Percentiles rank a stretch among this genome's conserved stretches.
phyloP scores from a whole-genome alignment of 2,797 vertebrate species.

The Darevskia mixta region DNA sequence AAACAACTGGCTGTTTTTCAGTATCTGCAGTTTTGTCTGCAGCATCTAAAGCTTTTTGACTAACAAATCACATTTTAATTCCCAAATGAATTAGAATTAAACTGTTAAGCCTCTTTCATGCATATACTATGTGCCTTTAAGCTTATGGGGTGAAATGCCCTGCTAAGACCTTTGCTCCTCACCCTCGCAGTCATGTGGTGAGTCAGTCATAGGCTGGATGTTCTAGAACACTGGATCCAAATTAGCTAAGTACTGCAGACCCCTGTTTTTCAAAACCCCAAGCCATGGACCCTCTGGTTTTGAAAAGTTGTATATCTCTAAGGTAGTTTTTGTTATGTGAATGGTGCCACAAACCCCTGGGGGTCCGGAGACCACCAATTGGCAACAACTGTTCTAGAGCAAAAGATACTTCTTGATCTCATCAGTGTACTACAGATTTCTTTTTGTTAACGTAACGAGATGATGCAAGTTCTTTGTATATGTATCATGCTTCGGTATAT shows the following conservation, averaged over 20 bases:
- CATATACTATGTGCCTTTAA: too few species aligned
- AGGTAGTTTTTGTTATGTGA: too few species aligned
- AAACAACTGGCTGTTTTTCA: conserved; percentile 61
- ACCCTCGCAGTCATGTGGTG: neutral
- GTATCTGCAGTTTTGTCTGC: conserved; percentile 67
- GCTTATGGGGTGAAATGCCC: neutral
- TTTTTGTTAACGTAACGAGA: neutral
- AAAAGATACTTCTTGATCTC: neutral
- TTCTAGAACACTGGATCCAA: neutral
- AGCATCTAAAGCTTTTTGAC: conserved; percentile 69
- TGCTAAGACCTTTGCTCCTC: neutral
- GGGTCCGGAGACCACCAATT: too few species aligned
- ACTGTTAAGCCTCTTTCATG: conserved; percentile 58
- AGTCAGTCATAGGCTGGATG: neutral
- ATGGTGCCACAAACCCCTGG: too few species aligned
- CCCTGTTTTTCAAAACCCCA: neutral
- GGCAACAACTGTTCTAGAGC: too few species aligned
- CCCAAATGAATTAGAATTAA: conserved; percentile 62
- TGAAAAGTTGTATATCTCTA: too few species aligned
- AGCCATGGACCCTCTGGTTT: too few species aligned
- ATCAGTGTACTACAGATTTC: neutral
- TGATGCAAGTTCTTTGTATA: neutral
- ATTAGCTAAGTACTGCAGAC: too few species aligned
- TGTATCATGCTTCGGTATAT: neutral
- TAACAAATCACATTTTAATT: conserved; percentile 67